Conservation (phyloP, 2,113 vertebrate genomes). For the Scolopax mira region DNA sequence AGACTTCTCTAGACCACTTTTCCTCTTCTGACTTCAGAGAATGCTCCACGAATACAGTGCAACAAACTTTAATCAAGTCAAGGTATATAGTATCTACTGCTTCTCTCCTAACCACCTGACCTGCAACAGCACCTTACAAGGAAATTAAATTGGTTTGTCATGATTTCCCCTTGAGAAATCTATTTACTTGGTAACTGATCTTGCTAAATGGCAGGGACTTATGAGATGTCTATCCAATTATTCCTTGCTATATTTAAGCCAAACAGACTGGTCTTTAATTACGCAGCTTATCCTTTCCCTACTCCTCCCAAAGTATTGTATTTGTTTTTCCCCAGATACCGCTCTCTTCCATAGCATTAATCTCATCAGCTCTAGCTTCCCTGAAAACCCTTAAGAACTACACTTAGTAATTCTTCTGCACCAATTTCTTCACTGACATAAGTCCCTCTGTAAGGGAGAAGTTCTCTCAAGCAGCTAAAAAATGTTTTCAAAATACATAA, state of each 20-base stretch:
- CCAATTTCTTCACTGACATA: background rate
- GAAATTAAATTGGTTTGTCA: background rate
- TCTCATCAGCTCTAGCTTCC: background rate
- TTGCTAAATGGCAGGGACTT: background rate
- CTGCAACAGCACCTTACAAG: background rate
- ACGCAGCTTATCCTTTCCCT: background rate
- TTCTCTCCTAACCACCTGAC: background rate
- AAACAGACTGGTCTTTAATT: slow-evolving; percentile 27
- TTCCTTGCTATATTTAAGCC: slow-evolving; percentile 22
- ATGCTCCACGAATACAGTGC: background rate
- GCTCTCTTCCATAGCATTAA: background rate
- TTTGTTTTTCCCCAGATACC: background rate
- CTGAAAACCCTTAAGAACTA: background rate
- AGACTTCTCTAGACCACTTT: background rate
- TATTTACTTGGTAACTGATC: background rate
- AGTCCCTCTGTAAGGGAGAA: background rate
- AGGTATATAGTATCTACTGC: background rate
- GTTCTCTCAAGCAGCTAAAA: slow-evolving; percentile 30
- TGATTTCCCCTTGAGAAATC: background rate
- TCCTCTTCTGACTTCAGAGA: background rate
- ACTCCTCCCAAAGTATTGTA: background rate
- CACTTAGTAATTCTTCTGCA: background rate
- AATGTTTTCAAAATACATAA: slow-evolving; percentile 42
- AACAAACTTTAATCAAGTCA: background rate
- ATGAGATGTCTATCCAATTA: slow-evolving; percentile 14